Evolutionary conservation across 2,113 vertebrate species (phyloP), one percentile per base, ranked within the genome.

Genomic region (Nothobranchius kuhntae): DNA sequence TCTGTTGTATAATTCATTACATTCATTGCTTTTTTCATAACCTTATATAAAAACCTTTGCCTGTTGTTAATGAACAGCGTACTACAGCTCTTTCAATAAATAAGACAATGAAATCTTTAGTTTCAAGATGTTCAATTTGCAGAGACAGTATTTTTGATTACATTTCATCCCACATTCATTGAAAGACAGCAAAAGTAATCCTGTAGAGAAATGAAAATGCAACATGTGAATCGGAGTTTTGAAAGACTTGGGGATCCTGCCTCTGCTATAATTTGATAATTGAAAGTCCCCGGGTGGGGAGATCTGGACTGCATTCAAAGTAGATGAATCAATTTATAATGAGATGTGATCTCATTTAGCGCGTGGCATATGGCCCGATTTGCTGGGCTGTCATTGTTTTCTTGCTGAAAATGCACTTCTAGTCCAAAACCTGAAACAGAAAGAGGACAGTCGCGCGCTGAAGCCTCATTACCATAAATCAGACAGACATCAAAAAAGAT

Each of bases 381-480:
- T 81, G 64, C 70, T 1, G 30, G 48, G 51, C 64, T 67, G 47
- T 53, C 47, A 15, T 44, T 54, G 77, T 72, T 55, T 77, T 88
- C 60, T 71, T 78, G 81, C 82, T 86, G 80, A 85, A 89, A 80
- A 80, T 44, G 86, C 89, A 86, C 15, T 83, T 86, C 70, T 77
- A 17, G 51, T 69, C 72, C 67, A 62, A 83, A 87, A 75, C 62
- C 13, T 7, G 5, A 69, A 72, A 68, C 67, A 30, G 73, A 69
- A 47, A 51, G 44, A 4, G 45, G 11, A 71, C 63, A 36, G 24
- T 8, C 10, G 59, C 9, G 55, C 53, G 60, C 80, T 79, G 53
- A 85, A 83, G 59, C 58, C 65, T 76, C 57, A 87, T 85, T 84
- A 78, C 47, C 85, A 85, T 89, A 84, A 86, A 82, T 76, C 76